Conservation (phyloP, 2,113 vertebrate genomes). For the Saccopteryx leptura region DNA sequence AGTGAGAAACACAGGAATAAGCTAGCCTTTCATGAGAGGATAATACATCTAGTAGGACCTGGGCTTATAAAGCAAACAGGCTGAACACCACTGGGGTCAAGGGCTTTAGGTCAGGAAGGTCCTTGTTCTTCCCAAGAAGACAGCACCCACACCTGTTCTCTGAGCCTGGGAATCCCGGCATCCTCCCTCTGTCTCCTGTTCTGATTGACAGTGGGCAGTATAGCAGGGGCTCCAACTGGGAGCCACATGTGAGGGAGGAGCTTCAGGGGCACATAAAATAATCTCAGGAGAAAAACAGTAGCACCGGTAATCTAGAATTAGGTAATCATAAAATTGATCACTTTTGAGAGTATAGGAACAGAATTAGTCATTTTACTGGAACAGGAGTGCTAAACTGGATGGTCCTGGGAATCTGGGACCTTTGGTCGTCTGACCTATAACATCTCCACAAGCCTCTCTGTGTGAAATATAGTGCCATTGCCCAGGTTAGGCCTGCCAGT, state of each 20-base stretch:
- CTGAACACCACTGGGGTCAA: not conserved
- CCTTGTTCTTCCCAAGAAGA: not conserved
- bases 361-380: not conserved
- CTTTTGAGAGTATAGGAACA: not conserved
- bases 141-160: no score
- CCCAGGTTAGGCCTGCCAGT: no score
- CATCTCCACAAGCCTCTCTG: not conserved
- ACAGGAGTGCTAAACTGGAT: no score
- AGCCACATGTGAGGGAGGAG: not conserved
- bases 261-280: not conserved
- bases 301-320: not conserved
- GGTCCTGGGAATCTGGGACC: not conserved
- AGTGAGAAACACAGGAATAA: not conserved
- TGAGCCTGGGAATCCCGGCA: not conserved
- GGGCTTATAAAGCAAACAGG: not conserved
- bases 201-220: fast-evolving
- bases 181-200: not conserved
- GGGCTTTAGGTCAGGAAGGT: not conserved
- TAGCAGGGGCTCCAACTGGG: fast-evolving
- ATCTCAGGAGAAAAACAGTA: not conserved
- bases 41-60: not conserved
- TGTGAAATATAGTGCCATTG: not conserved
- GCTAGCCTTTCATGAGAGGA: not conserved
- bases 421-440: not conserved
- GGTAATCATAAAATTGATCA: not conserved